Percentiles rank a stretch among this genome's conserved stretches.
Evolutionary conservation across 2,113 vertebrate species (phyloP).

Genomic region (Tinamus guttatus): DNA sequence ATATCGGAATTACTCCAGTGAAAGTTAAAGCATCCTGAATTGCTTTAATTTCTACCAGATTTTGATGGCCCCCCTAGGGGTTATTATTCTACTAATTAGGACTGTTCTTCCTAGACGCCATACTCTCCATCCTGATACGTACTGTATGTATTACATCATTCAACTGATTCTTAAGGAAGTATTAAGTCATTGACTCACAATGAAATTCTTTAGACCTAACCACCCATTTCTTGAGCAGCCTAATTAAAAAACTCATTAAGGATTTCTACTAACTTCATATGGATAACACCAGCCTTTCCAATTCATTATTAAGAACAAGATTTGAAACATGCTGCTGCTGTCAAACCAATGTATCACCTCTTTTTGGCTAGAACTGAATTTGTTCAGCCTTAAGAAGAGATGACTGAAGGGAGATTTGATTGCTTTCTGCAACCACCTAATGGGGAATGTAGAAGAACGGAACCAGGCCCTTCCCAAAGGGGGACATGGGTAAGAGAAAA

Average conservation of each 20-base stretch:
- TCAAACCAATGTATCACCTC: background rate
- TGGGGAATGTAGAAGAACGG: background rate
- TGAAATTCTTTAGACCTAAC: background rate
- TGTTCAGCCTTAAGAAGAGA: background rate
- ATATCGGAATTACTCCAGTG: background rate
- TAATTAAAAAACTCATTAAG: slow-evolving; percentile 5
- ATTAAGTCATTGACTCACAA: background rate
- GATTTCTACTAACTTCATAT: background rate
- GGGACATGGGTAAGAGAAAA: background rate
- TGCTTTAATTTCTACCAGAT: background rate
- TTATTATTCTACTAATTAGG: background rate
- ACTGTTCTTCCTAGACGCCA: background rate
- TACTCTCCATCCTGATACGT: accelerated
- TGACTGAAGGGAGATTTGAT: background rate
- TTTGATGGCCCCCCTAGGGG: background rate
- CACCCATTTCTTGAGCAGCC: background rate
- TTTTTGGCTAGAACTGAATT: background rate
- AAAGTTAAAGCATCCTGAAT: background rate
- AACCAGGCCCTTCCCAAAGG: background rate
- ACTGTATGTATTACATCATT: background rate
- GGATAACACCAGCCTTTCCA: background rate
- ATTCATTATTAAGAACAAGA: background rate
- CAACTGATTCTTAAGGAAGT: background rate
- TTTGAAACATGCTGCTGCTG: background rate
- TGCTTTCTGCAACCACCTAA: background rate